These are phyloP conservation scores for Percina caprodes DNA, from an alignment of 2,113 vertebrate species.

Conservation along the genomic window DNA sequence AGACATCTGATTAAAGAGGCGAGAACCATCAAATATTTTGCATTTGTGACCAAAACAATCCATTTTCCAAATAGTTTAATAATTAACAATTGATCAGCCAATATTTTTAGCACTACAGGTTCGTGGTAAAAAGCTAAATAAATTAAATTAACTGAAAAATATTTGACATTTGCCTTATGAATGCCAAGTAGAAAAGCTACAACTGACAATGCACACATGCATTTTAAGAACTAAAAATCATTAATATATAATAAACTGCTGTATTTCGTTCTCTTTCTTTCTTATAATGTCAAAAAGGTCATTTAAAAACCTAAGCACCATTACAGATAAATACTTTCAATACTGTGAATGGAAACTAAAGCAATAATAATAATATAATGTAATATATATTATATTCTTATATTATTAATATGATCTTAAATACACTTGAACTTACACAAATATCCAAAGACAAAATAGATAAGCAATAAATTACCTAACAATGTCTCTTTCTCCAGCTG, in stretches of 20 bases:
- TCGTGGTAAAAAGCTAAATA: background rate
- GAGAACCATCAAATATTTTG: background rate
- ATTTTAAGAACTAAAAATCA: too few relatives aligned
- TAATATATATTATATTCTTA: too few relatives aligned
- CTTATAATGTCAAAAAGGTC: accelerated
- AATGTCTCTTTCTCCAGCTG: background rate
- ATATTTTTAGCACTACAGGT: background rate
- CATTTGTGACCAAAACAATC: background rate
- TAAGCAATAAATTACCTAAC: slow-evolving; percentile 30
- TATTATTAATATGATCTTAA: background rate
- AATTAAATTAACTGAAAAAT: background rate
- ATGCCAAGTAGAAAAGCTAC: background rate
- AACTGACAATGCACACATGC: background rate
- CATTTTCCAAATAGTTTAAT: background rate
- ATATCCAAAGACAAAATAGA: background rate
- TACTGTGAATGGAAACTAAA: background rate
- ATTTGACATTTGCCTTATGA: too few relatives aligned
- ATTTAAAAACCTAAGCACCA: background rate
- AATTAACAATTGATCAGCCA: background rate
- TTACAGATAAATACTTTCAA: background rate
- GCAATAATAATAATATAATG: too few relatives aligned
- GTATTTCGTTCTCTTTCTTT: too few relatives aligned
- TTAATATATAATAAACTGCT: background rate
- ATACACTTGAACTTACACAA: background rate
- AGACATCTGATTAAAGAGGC: background rate